Evolutionary conservation across 2,888 invertebrate genomes (phyloP), one percentile per base, ranked within the genome.

Genomic region (Ophioninae sp.): DNA sequence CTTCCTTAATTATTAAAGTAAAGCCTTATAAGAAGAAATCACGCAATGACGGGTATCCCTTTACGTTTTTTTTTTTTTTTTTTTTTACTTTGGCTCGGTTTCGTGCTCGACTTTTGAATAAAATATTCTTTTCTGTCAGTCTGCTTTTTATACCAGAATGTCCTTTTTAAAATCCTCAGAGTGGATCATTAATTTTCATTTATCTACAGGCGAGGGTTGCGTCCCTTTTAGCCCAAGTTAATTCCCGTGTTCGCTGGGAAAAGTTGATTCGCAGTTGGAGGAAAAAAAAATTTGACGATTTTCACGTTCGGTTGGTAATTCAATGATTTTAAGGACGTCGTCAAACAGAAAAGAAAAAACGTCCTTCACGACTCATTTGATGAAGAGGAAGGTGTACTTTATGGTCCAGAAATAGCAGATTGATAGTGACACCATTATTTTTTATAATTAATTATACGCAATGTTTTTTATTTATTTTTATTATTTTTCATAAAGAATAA

Each of bases 1-100:
- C 88, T 89, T 90, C 85, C 37, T 82, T 23, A 81, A 85, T 62
- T 21, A 50, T 67, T 21, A 20, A 59, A 62, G 59, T 41, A 8
- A 64, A 73, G 57, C 41, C 30, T 10, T 17, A 59, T 50, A 1
- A 50, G 17, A 50, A 50, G 13, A 5, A 50, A 50, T 30, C 30
- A 17, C 30, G 6, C 3, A 20, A 5, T 23, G 13, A 62, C 21
- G 17, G 13, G 13, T 1, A n/a, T 13, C 23, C 20, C 30, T 62
- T 62, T 30, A 23, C 6, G 17, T 59, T 21, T 20, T n/a, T n/a
- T n/a, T n/a, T n/a, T n/a, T n/a, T n/a, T n/a, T n/a, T n/a, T n/a
- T n/a, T n/a, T 59, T 17, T 1, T 20, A 21, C 3, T 21, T 21
- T 21, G 20, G 2, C 20, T 17, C 6, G 10, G 30, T 6, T 13